Conservation (phyloP, 2,888 invertebrate species). For the Lasioglossum pauxillum region DNA sequence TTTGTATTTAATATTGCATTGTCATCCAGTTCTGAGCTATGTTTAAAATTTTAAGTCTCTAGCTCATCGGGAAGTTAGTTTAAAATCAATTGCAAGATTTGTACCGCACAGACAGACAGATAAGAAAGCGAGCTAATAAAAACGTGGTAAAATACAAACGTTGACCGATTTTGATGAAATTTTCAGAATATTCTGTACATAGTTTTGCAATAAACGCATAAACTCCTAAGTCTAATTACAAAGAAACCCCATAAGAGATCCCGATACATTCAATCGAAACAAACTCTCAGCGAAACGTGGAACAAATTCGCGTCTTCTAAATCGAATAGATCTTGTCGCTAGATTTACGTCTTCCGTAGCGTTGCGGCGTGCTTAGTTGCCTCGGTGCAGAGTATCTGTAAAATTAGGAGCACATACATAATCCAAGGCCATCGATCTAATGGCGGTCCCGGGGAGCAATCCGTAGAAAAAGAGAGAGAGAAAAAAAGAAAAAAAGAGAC, state of each 20-base stretch:
- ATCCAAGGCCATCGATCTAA: constrained; percentile 2
- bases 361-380: neutral
- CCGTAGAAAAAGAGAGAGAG: neutral
- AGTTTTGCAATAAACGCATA: neutral
- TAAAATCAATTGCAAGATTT: too few species aligned
- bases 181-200: too few species aligned
- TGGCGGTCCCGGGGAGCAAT: neutral
- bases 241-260: neutral
- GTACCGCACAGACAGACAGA: too few species aligned
- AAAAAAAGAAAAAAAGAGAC: neutral
- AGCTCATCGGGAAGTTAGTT: too few species aligned
- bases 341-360: neutral
- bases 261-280: neutral
- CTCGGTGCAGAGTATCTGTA: neutral
- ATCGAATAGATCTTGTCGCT: neutral
- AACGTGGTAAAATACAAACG: too few species aligned
- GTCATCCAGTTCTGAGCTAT: too few species aligned
- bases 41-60: too few species aligned
- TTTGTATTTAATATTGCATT: too few species aligned
- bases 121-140: too few species aligned
- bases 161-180: too few species aligned
- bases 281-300: neutral
- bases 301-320: neutral
- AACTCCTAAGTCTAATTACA: neutral
- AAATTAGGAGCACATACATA: neutral